Conservation (phyloP, 1,140 invertebrate genomes). For the Helicorthomorpha holstii region DNA sequence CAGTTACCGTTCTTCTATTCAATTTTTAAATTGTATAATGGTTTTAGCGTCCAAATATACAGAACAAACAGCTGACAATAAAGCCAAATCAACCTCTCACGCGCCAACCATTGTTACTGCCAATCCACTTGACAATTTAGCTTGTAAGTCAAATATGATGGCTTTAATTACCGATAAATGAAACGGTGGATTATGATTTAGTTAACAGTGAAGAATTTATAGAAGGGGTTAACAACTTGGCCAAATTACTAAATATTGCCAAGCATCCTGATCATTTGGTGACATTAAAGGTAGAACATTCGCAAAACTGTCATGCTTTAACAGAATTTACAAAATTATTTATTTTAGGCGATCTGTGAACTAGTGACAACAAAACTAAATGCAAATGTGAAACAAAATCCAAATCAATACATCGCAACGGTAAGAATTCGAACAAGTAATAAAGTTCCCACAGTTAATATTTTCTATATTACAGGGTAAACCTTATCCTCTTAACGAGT, state of each 20-base stretch:
- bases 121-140: conserved; percentile 65
- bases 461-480: conserved; percentile 31
- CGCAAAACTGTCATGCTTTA: neutral
- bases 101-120: conserved; percentile 48
- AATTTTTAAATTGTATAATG: conserved; percentile 5
- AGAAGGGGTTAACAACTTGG: conserved; percentile 53
- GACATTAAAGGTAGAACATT: conserved; percentile 37
- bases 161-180: conserved; percentile 6
- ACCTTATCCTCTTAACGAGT: conserved; percentile 45
- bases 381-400: conserved; percentile 42
- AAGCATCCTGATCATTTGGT: conserved; percentile 63
- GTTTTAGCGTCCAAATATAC: conserved; percentile 49
- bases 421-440: conserved; percentile 14
- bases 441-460: neutral
- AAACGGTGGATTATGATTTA: conserved; percentile 39
- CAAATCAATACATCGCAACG: conserved; percentile 32
- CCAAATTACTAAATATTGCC: conserved; percentile 56
- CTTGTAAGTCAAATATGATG: conserved; percentile 45
- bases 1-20: neutral
- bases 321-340: neutral
- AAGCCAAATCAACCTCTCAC: conserved; percentile 32
- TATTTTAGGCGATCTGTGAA: conserved; percentile 40
- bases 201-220: conserved; percentile 68
- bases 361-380: conserved; percentile 47
- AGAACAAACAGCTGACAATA: conserved; percentile 38